Conservation (phyloP, 1,140 invertebrate species). For the Glomeris maerens region DNA sequence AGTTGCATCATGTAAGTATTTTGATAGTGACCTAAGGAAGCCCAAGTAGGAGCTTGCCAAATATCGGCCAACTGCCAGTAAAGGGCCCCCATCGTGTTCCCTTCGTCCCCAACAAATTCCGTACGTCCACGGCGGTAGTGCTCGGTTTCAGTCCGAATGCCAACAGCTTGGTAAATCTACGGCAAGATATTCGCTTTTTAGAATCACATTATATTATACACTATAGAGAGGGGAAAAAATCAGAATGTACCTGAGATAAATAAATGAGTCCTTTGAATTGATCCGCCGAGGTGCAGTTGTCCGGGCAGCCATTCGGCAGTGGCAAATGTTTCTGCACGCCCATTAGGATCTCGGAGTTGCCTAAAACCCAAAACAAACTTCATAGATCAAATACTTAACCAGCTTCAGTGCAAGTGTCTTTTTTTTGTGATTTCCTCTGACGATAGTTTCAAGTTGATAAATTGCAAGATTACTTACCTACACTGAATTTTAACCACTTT, state of each 20-base stretch:
- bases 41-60: slow-evolving; percentile 95
- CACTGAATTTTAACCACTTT: too few relatives aligned
- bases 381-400: too few relatives aligned
- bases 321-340: too few relatives aligned
- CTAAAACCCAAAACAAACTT: too few relatives aligned
- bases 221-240: neutral
- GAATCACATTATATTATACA: slow-evolving; percentile 14
- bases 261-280: slow-evolving; percentile 19
- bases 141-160: slow-evolving; percentile 75
- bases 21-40: slow-evolving; percentile 54
- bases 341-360: too few relatives aligned
- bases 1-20: neutral
- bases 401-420: too few relatives aligned
- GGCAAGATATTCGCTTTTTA: slow-evolving; percentile 23
- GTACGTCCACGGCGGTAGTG: slow-evolving; percentile 58
- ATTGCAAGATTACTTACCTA: too few relatives aligned
- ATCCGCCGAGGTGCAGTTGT: slow-evolving; percentile 10
- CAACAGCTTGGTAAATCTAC: slow-evolving; percentile 73
- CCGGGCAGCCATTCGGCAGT: too few relatives aligned
- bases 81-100: slow-evolving; percentile 85
- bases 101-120: slow-evolving; percentile 43
- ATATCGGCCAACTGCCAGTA: slow-evolving; percentile 99
- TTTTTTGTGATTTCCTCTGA: too few relatives aligned
- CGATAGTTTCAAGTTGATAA: too few relatives aligned
- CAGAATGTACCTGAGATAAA: slow-evolving; percentile 14